Conservation (phyloP, 2,113 vertebrate genomes). For the Anas platyrhynchos region DNA sequence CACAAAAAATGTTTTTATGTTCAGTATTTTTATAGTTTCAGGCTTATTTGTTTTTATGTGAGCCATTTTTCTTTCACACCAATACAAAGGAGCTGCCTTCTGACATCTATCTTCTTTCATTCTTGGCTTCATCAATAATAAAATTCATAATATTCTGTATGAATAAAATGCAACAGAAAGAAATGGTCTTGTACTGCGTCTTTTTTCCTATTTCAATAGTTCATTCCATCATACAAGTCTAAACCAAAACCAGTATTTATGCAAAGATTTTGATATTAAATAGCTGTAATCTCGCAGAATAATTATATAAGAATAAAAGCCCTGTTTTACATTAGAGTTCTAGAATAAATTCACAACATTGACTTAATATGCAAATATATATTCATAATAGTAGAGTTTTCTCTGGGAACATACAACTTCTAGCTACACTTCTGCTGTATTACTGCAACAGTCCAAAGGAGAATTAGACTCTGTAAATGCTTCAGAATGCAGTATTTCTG, state of each 20-base stretch:
- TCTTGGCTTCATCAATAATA: constrained; percentile 34
- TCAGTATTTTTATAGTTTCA: constrained; percentile 22
- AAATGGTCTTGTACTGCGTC: not conserved
- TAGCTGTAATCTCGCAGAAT: not conserved
- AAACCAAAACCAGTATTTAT: not conserved
- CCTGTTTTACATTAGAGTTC: not conserved
- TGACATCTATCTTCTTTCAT: constrained; percentile 34
- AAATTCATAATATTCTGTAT: not conserved
- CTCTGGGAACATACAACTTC: not conserved
- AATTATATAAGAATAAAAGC: constrained; percentile 11
- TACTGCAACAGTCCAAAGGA: not conserved
- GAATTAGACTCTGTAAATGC: not conserved
- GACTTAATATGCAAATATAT: not conserved
- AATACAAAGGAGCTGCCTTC: constrained; percentile 9
- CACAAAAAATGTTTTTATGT: not conserved
- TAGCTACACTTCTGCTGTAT: not conserved
- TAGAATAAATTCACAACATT: not conserved
- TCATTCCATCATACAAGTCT: not conserved
- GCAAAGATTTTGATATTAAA: not conserved
- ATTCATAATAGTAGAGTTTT: not conserved
- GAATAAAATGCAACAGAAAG: constrained; percentile 14
- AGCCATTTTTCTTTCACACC: constrained; percentile 26
- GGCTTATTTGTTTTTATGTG: constrained; percentile 7
- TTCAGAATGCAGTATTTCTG: not conserved
- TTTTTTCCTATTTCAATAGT: not conserved